Evolutionary conservation across 2,888 invertebrate species (phyloP).

Genomic region (Palloptera scutellata): DNA sequence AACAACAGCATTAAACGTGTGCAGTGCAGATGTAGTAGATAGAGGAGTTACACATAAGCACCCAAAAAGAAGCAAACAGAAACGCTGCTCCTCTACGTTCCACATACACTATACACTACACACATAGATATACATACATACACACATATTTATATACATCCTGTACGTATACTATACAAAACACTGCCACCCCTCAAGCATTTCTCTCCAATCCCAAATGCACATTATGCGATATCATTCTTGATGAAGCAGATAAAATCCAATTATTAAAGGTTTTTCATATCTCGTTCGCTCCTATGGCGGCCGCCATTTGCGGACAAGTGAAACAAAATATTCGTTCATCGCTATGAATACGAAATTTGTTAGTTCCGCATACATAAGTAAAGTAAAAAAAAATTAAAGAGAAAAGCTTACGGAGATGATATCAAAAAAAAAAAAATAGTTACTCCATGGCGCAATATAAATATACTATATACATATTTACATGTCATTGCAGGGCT

Average conservation of each 20-base stretch:
- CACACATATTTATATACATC: neutral
- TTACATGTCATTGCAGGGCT: too few relatives aligned
- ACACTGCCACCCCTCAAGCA: neutral
- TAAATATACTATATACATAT: too few relatives aligned
- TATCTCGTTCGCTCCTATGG: slow-evolving; percentile 52
- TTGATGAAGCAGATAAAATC: slow-evolving; percentile 65
- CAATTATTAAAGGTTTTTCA: slow-evolving; percentile 62
- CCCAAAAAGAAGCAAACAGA: neutral
- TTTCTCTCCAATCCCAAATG: slow-evolving; percentile 36
- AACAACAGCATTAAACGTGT: neutral
- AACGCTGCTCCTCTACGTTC: neutral
- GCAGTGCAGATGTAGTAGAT: neutral
- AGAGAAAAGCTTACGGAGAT: too few relatives aligned
- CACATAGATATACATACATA: neutral
- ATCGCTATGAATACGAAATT: slow-evolving; percentile 64
- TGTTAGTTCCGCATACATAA: slow-evolving; percentile 20
- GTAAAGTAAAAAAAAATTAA: too few relatives aligned
- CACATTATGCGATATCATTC: slow-evolving; percentile 62
- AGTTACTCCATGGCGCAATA: too few relatives aligned
- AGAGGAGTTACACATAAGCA: neutral
- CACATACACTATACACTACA: neutral
- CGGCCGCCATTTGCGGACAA: slow-evolving; percentile 50
- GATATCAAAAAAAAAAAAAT: too few relatives aligned
- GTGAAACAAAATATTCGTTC: slow-evolving; percentile 62
- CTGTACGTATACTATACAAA: neutral